Conservation (phyloP, 2,888 invertebrate genomes). For the Mactromeris polynyma region DNA sequence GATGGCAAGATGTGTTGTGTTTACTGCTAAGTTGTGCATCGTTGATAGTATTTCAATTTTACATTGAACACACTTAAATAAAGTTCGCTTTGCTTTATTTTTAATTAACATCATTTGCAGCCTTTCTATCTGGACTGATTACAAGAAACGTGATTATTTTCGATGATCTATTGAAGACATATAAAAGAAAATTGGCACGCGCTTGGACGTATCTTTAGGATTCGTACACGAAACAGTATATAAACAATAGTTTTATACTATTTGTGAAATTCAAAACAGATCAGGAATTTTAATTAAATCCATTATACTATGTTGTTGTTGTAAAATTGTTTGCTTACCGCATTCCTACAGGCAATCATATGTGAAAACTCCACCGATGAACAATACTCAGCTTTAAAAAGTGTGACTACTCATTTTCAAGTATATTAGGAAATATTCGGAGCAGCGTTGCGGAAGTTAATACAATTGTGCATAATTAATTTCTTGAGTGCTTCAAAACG, state of each 20-base stretch:
- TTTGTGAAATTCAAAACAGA: not conserved
- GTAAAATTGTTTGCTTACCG: not conserved
- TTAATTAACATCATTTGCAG: not conserved
- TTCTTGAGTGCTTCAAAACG: not conserved
- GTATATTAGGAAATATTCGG: not conserved
- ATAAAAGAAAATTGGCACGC: not conserved
- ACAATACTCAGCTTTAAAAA: not conserved
- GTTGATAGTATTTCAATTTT: not conserved
- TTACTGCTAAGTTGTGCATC: not conserved
- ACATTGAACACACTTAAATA: not conserved
- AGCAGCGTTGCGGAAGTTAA: not conserved
- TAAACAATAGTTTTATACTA: not conserved
- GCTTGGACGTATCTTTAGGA: not conserved
- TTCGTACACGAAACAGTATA: not conserved
- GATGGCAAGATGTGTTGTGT: not conserved
- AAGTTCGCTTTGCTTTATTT: not conserved
- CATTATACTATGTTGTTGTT: not conserved
- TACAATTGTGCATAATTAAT: not conserved
- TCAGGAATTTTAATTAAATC: not conserved
- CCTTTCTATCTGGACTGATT: not conserved
- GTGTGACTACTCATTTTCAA: not conserved
- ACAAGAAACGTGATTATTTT: not conserved
- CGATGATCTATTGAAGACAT: not conserved
- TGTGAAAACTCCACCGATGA: not conserved
- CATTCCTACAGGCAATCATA: not conserved